These are phyloP conservation scores for Rallus crepitans DNA, from an alignment of 2,797 vertebrate genomes.

Conservation along the genomic window DNA sequence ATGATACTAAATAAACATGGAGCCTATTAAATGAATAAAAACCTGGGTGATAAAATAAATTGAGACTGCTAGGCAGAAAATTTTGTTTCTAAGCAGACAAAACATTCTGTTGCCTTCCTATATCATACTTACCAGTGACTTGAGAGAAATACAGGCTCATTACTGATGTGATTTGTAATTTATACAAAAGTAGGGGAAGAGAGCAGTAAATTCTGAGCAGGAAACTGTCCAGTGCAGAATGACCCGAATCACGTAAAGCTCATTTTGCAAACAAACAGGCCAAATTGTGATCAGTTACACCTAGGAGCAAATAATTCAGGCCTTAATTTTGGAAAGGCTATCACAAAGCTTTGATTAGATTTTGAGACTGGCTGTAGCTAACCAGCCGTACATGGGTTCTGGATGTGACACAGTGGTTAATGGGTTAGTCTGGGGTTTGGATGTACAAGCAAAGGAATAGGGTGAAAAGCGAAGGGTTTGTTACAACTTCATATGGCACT, in stretches of 20 bases:
- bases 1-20: background rate
- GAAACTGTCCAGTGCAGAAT: background rate
- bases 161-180: background rate
- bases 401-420: background rate
- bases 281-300: background rate
- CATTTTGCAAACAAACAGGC: background rate
- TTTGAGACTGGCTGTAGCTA: background rate
- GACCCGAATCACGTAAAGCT: background rate
- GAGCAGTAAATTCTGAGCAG: background rate
- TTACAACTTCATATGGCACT: background rate
- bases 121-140: background rate
- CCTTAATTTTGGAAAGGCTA: background rate
- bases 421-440: background rate
- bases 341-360: background rate
- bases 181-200: background rate
- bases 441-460: background rate
- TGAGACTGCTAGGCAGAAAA: background rate
- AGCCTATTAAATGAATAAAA: constrained; percentile 8
- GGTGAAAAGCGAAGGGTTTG: background rate
- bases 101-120: constrained; percentile 11
- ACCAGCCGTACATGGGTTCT: background rate
- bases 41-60: background rate
- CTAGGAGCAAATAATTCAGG: background rate
- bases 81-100: constrained; percentile 38
- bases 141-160: background rate